phyloP scores from a whole-genome alignment of 2,797 vertebrate species.

The Leptoclinus maculatus region DNA sequence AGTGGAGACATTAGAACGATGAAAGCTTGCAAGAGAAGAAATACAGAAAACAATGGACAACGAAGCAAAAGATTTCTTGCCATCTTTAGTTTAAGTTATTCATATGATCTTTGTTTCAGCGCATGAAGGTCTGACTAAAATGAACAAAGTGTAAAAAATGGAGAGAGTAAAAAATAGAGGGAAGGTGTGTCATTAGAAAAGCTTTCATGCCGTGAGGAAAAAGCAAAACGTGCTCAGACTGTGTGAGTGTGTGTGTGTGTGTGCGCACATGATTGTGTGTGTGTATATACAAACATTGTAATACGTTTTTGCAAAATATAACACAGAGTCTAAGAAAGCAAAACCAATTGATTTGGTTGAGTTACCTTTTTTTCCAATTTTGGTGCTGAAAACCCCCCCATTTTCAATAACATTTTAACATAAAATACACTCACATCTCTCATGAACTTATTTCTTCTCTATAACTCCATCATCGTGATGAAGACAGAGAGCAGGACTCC shows the following conservation, averaged over 20 bases:
- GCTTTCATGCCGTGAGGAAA: conserved; percentile 9
- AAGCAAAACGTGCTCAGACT: conserved; percentile 7
- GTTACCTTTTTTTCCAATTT: not conserved
- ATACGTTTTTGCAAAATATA: not conserved
- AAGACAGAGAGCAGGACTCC: no score
- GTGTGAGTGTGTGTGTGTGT: not conserved
- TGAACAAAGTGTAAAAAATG: not conserved
- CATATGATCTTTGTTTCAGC: not conserved
- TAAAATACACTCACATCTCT: not conserved
- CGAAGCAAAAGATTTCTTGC: not conserved
- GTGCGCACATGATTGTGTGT: not conserved
- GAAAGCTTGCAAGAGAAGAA: not conserved
- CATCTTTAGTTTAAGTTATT: not conserved
- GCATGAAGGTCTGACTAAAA: conserved; percentile 7
- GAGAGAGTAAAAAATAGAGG: conserved; percentile 6
- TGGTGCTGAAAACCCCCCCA: not conserved
- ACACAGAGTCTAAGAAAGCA: not conserved
- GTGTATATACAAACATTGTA: not conserved
- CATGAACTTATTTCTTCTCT: not conserved
- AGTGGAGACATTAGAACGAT: not conserved
- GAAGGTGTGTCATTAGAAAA: conserved; percentile 29
- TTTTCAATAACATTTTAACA: not conserved
- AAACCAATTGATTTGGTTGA: not conserved
- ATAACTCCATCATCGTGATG: no score
- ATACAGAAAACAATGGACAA: not conserved